Conservation (phyloP, 1,140 invertebrate genomes). For the Procambarus virginalis region DNA sequence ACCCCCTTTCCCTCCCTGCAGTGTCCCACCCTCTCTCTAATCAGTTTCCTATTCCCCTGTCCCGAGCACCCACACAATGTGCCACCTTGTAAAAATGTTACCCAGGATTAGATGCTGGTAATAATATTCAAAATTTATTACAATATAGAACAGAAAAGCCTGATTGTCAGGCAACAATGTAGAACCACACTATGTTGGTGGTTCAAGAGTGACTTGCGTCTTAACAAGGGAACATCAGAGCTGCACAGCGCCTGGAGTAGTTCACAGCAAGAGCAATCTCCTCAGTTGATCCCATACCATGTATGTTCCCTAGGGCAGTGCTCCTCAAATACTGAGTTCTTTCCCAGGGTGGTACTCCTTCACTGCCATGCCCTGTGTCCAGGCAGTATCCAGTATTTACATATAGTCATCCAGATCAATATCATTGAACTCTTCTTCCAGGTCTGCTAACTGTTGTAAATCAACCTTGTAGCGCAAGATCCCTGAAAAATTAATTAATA, state of each 20-base stretch:
- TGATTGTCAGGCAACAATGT: slow-evolving; percentile 68
- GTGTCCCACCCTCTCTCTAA: slow-evolving; percentile 19
- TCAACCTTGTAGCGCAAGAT: slow-evolving; percentile 70
- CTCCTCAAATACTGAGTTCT: not conserved
- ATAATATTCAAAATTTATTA: slow-evolving; percentile 62
- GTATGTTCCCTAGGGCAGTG: slow-evolving; percentile 10
- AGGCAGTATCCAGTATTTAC: slow-evolving; percentile 56
- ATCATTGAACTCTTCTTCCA: slow-evolving; percentile 70
- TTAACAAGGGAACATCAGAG: slow-evolving; percentile 44
- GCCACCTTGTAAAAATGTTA: slow-evolving; percentile 64
- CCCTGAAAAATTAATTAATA: slow-evolving; percentile 36
- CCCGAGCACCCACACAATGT: slow-evolving; percentile 63
- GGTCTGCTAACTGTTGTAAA: slow-evolving; percentile 66
- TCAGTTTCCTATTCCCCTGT: slow-evolving; percentile 36
- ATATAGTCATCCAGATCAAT: slow-evolving; percentile 70
- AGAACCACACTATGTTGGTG: slow-evolving; percentile 47
- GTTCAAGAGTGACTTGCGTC: slow-evolving; percentile 47
- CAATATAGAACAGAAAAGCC: slow-evolving; percentile 64
- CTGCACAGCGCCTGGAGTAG: slow-evolving; percentile 32
- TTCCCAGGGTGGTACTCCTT: slow-evolving; percentile 34
- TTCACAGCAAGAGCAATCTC: slow-evolving; percentile 9
- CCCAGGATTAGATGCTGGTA: slow-evolving; percentile 62
- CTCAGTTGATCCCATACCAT: slow-evolving; percentile 13
- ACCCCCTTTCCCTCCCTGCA: slow-evolving; percentile 30
- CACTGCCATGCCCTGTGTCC: slow-evolving; percentile 28